phyloP scores from a whole-genome alignment of 2,888 invertebrate genomes.

The Ypsolopha scabrella region DNA sequence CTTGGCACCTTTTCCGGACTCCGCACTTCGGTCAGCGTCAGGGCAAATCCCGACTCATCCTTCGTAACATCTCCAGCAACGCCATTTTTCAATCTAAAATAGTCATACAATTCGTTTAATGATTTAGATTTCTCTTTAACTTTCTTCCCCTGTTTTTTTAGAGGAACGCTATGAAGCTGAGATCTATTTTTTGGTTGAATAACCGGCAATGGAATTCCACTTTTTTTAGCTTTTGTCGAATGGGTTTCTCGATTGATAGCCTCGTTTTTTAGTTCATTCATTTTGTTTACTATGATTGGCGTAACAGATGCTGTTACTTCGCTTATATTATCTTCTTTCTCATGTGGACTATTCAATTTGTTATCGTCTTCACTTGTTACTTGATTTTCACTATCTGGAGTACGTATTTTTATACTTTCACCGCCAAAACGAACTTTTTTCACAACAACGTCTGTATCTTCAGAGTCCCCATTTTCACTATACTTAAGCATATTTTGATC shows the following conservation, averaged over 20 bases:
- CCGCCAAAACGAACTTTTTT: slow-evolving; percentile 88
- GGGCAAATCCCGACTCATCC: slow-evolving; percentile 40
- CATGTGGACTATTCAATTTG: slow-evolving; percentile 8
- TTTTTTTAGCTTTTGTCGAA: slow-evolving; percentile 32
- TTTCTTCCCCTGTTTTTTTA: slow-evolving; percentile 25
- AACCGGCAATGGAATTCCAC: slow-evolving; percentile 54
- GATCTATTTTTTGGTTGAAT: slow-evolving; percentile 32
- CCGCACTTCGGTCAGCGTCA: slow-evolving; percentile 41
- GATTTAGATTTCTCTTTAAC: slow-evolving; percentile 60
- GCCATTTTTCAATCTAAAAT: slow-evolving; percentile 53
- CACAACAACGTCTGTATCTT: slow-evolving; percentile 67
- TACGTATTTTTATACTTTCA: slow-evolving; percentile 87
- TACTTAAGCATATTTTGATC: slow-evolving; percentile 69
- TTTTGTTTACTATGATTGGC: slow-evolving; percentile 32
- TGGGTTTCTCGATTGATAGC: slow-evolving; percentile 29
- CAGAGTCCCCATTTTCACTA: slow-evolving; percentile 72
- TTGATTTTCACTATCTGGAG: slow-evolving; percentile 84
- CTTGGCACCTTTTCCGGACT: slow-evolving; percentile 54
- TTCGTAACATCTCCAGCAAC: slow-evolving; percentile 18
- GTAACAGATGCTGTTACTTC: slow-evolving; percentile 29
- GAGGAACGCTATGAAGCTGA: not conserved
- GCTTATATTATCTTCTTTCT: slow-evolving; percentile 23
- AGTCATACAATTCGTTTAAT: slow-evolving; percentile 58
- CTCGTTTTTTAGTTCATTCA: slow-evolving; percentile 45
- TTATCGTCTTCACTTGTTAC: slow-evolving; percentile 69